Conservation (phyloP, 2,888 invertebrate species). For the Cerceris rybyensis region DNA sequence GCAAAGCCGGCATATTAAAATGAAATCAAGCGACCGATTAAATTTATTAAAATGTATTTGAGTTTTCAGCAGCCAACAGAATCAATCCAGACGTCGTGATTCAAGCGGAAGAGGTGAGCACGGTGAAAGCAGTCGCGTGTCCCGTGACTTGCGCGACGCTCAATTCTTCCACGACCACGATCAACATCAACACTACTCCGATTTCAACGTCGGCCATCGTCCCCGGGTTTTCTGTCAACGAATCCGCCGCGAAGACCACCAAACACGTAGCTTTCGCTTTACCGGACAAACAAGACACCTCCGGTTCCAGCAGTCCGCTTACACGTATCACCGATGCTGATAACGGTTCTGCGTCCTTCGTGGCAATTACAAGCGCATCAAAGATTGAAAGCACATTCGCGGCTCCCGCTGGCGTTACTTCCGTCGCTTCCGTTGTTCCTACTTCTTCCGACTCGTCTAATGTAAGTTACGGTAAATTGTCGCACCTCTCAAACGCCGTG, state of each 20-base stretch:
- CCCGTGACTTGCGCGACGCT: constrained; percentile 61
- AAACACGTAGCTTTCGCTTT: constrained; percentile 75
- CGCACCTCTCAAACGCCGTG: too few relatives aligned
- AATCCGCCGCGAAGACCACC: constrained; percentile 50
- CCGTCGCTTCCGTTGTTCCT: too few relatives aligned
- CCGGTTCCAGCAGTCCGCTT: background rate
- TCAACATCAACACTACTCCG: constrained; percentile 76
- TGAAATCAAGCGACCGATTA: background rate
- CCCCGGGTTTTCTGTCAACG: constrained; percentile 67
- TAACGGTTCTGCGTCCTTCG: background rate
- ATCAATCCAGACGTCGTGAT: constrained; percentile 80
- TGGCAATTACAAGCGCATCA: too few relatives aligned
- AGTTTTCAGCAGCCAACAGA: constrained; percentile 68
- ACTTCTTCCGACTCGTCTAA: too few relatives aligned
- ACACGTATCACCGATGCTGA: background rate
- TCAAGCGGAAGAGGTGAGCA: constrained; percentile 75
- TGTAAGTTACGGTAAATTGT: too few relatives aligned
- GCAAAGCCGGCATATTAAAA: background rate
- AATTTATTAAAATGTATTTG: background rate
- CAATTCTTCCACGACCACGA: constrained; percentile 75
- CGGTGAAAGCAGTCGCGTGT: constrained; percentile 37
- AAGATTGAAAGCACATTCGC: too few relatives aligned
- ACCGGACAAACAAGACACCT: constrained; percentile 39
- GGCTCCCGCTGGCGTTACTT: too few relatives aligned
- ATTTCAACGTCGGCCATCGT: constrained; percentile 75